Evolutionary conservation across 2,797 vertebrate genomes (phyloP).

Genomic region (Toxotes lorentzi): DNA sequence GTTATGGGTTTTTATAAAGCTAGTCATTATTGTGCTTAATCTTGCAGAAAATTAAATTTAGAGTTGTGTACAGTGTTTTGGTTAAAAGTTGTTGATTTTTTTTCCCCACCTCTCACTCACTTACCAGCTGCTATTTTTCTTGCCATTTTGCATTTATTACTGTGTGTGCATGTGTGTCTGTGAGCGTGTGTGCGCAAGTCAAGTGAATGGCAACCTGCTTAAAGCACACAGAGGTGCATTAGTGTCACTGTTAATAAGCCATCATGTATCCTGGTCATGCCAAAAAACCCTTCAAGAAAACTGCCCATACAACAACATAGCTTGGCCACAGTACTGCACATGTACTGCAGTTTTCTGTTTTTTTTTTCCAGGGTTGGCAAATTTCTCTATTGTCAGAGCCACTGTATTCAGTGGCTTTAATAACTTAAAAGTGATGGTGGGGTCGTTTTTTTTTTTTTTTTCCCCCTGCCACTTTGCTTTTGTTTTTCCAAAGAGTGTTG

Average conservation of each 20-base stretch:
- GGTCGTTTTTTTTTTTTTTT: slow-evolving; percentile 42
- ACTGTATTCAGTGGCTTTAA: slow-evolving; percentile 70
- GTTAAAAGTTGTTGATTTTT: slow-evolving; percentile 87
- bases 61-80: slow-evolving; percentile 88
- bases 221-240: slow-evolving; percentile 33
- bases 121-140: slow-evolving; percentile 80
- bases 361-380: slow-evolving; percentile 61
- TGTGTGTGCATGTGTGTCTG: slow-evolving; percentile 10
- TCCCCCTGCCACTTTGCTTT: slow-evolving; percentile 66
- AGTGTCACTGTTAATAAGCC: slow-evolving; percentile 64
- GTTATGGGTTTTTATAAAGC: slow-evolving; percentile 91
- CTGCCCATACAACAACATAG: slow-evolving; percentile 70
- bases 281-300: slow-evolving; percentile 74
- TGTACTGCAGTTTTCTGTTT: slow-evolving; percentile 57
- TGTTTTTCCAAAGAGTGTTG: slow-evolving; percentile 66
- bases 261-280: slow-evolving; percentile 64
- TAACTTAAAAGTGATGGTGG: slow-evolving; percentile 74
- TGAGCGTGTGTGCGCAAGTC: slow-evolving; percentile 14
- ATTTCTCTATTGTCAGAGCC: slow-evolving; percentile 65
- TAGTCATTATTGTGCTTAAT: slow-evolving; percentile 96
- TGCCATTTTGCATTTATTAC: slow-evolving; percentile 61
- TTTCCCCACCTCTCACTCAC: slow-evolving; percentile 72
- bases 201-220: slow-evolving; percentile 39
- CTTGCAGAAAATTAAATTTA: slow-evolving; percentile 98
- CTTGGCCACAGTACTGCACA: slow-evolving; percentile 69